Percentiles rank a stretch among this genome's conserved stretches.
Evolutionary conservation across 1,140 invertebrate genomes (phyloP).

Genomic region (Drosophila aff.): DNA sequence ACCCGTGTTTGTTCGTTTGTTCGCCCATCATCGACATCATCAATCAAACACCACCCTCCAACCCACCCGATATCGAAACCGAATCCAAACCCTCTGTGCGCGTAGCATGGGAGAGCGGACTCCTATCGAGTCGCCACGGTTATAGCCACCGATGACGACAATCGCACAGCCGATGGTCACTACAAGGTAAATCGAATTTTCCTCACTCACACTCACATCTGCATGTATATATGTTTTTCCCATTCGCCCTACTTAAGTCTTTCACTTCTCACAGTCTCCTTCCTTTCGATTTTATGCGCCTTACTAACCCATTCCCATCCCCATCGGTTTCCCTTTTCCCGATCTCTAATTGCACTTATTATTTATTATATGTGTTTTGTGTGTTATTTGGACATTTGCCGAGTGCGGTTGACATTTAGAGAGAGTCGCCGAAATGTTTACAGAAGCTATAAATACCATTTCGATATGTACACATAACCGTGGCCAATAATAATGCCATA

Average conservation of each 20-base stretch:
- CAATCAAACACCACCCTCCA: constrained; percentile 63
- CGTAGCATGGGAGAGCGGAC: constrained; percentile 96
- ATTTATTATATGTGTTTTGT: constrained; percentile 57
- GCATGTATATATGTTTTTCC: constrained; percentile 8
- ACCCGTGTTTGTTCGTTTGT: constrained; percentile 31
- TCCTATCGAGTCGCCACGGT: constrained; percentile 97
- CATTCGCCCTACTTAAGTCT: constrained; percentile 48
- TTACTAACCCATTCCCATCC: constrained; percentile 30
- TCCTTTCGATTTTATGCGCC: constrained; percentile 18
- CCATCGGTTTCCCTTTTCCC: constrained; percentile 37
- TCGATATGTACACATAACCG: constrained; percentile 21
- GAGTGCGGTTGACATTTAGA: constrained; percentile 61
- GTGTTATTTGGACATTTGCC: constrained; percentile 61
- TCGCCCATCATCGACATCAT: constrained; percentile 72
- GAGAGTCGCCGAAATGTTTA: constrained; percentile 56
- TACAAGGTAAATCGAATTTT: constrained; percentile 90
- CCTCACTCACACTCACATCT: constrained; percentile 25
- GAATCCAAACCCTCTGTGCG: constrained; percentile 87
- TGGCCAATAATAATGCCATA: constrained; percentile 57
- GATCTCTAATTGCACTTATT: constrained; percentile 43
- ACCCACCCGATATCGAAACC: constrained; percentile 19
- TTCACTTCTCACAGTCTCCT: constrained; percentile 27
- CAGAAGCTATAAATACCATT: constrained; percentile 58
- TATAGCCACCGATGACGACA: constrained; percentile 95
- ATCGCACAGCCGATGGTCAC: constrained; percentile 96